Evolutionary conservation across 2,113 vertebrate genomes (phyloP), one percentile per base, ranked within the genome.

Genomic region (Spilogale gracilis): DNA sequence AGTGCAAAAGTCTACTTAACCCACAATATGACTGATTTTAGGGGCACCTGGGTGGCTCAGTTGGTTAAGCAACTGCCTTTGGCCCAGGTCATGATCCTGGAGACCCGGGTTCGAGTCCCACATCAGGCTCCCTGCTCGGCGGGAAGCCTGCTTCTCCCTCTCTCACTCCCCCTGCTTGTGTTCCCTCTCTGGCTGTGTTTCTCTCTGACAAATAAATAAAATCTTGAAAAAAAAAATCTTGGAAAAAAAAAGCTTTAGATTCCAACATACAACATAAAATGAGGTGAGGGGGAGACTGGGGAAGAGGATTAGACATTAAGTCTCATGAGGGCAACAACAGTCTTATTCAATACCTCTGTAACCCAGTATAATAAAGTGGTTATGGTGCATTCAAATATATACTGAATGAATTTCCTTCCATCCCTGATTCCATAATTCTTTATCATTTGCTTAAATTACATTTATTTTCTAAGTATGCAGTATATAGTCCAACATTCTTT

Each of bases 1-100:
- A 85, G 32, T 76, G 21, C 30, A 78, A 90, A 90, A 67, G 30
- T 79, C 54, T 95, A 56, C 30, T 93, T 90, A 96, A 90, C 25
- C 52, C 8, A 78, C 21, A 63, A 91, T 11, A 65, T 54, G 25
- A 32, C 23, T 86, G 67, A 94, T 67, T 73, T 91, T 91, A 96
- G 6, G 58, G 58, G 58, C 8, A 17, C 58, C 58, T 58, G 58
- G 58, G 58, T 58, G 58, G 58, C 16, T 58, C 58, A 38, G 38
- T 38, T 38, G 38, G 38, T 38, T 38, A 38, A 38, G 38, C 38
- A 38, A 38, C 38, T 38, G 38, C 38, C 38, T 38, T 38, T 38
- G 38, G 38, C 38, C 2, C 38, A 38, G 38, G 38, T 38, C 38
- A 38, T 38, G 38, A 38, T 38, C 38, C 38, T 38, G 38, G 38